Base-by-base conservation (phyloP, 2,113 vertebrate genomes). In the Ciconia maguari region DNA sequence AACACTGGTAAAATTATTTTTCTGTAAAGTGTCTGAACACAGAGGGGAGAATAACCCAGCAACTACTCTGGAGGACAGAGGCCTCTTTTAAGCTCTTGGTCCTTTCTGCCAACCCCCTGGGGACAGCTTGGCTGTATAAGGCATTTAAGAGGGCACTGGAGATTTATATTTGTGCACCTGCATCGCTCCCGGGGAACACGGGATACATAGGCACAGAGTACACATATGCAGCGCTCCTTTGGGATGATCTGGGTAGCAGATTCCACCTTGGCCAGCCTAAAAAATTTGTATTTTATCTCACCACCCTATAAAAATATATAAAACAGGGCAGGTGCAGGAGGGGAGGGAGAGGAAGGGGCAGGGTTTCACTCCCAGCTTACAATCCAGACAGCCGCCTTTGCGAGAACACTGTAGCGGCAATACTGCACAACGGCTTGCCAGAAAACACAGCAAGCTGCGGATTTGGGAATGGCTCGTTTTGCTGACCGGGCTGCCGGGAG, bases 381-480 rank as follows among this genome's bases (percentile, higher is more conserved):
- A 52, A 14, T 26, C 42, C 69, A 76, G 76, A 16, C n/a, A 48
- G 34, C 9, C 1, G 11, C 48, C 9, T 46, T 38, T n/a, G 49
- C 0, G 4, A 61, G 51, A 48, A 22, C 38, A 25, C 30, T 9
- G 4, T 30, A 26, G 46, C 2, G 0, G 30, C 3, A 3, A 7
- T 29, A 25, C 42, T 15, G 22, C 42, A 22, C 18, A 29, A 7
- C 24, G n/a, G 8, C n/a, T 83, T 70, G n/a, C 38, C 66, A 95
- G 58, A 79, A 94, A 87, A 44, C 22, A 24, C 29, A 77, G 62
- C 2, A 26, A 91, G 38, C 2, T 79, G 44, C 1, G 0, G 44
- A 44, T 89, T 72, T 84, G 41, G 70, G 81, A 84, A 68, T 3
- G 4, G 55, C 15, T 79, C 8, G 0, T 54, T 84, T 77, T 69